Conservation (phyloP, 2,113 vertebrate genomes). For the Archilochus colubris region DNA sequence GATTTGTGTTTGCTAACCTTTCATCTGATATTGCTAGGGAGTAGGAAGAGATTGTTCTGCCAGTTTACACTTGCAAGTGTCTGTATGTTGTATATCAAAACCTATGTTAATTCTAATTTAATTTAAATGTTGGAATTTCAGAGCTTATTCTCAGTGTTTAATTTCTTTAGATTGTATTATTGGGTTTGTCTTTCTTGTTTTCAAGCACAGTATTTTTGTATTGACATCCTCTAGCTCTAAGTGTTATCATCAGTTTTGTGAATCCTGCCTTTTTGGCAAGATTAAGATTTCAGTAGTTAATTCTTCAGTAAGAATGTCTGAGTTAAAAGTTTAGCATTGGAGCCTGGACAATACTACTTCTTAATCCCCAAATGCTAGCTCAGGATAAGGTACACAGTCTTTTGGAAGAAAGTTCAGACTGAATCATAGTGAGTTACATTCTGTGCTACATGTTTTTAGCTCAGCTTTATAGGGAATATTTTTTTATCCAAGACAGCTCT, state of each 20-base stretch:
- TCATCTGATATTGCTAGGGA: not conserved
- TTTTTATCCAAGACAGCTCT: not conserved
- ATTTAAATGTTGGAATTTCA: not conserved
- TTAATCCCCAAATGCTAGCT: slow-evolving; percentile 7
- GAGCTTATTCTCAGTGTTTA: not conserved
- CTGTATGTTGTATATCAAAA: not conserved
- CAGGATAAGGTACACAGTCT: not conserved
- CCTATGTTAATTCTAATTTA: not conserved
- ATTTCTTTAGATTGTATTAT: not conserved
- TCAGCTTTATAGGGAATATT: not conserved
- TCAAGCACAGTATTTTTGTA: not conserved
- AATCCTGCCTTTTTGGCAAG: not conserved
- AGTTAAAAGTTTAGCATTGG: not conserved
- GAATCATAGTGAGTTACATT: not conserved
- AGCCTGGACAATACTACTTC: not conserved
- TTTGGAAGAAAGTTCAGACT: slow-evolving; percentile 14
- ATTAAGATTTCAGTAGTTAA: not conserved
- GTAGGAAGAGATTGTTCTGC: not conserved
- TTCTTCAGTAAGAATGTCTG: not conserved
- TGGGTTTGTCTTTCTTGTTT: not conserved
- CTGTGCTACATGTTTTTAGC: not conserved
- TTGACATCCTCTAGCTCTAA: not conserved
- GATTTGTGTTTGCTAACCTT: not conserved
- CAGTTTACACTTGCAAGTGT: not conserved
- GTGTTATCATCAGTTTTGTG: not conserved